Evolutionary conservation across 2,113 vertebrate genomes (phyloP).

Genomic region (Poeciliopsis retropinna): DNA sequence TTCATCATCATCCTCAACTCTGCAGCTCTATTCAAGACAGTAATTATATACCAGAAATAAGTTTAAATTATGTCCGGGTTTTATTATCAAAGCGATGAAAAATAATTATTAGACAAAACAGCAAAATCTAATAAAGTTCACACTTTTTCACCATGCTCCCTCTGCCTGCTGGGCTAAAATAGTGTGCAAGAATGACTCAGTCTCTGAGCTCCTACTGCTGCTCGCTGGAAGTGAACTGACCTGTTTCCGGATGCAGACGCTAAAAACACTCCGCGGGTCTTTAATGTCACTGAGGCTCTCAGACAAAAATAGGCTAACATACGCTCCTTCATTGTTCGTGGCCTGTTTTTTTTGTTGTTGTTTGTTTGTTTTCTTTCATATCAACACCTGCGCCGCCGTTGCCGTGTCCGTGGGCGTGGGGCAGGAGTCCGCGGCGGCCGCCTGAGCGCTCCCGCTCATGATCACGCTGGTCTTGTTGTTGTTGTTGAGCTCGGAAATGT

Average conservation of each 20-base stretch:
- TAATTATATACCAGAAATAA: conserved; percentile 4
- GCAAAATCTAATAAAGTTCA: not conserved
- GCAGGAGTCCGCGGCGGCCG: conserved; percentile 45
- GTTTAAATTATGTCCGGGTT: conserved; percentile 8
- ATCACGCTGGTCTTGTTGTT: conserved; percentile 83
- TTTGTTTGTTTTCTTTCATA: conserved; percentile 50
- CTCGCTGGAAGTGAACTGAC: conserved; percentile 26
- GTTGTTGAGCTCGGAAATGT: conserved; percentile 80
- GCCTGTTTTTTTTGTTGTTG: not conserved
- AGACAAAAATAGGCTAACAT: not conserved
- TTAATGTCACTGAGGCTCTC: not conserved
- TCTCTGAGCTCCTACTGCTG: conserved; percentile 16
- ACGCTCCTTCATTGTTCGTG: conserved; percentile 12
- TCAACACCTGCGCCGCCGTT: conserved; percentile 60
- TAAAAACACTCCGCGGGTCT: not conserved
- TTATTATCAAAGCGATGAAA: not conserved
- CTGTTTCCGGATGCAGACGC: conserved; percentile 4
- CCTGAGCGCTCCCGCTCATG: conserved; percentile 76
- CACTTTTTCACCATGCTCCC: not conserved
- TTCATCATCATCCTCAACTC: conserved; percentile 41
- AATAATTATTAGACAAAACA: not conserved
- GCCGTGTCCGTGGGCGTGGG: conserved; percentile 59
- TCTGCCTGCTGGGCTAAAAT: conserved; percentile 3
- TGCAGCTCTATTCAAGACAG: not conserved
- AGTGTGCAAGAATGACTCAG: not conserved